Conservation (phyloP, 92 coral and sea anemone species). For the Heteractis magnifica region DNA sequence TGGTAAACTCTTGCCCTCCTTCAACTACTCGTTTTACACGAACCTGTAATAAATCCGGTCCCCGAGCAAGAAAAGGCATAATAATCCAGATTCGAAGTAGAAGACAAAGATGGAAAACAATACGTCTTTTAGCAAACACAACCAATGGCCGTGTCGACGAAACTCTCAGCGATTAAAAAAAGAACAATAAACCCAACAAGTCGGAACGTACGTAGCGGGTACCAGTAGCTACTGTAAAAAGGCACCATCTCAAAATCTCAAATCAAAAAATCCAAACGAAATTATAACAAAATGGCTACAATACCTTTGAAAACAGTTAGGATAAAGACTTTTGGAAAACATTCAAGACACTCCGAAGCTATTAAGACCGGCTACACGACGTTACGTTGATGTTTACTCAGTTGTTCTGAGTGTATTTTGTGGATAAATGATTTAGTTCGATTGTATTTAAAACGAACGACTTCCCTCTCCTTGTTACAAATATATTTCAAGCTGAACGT, state of each 20-base stretch:
- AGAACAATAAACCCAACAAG: constrained; percentile 21
- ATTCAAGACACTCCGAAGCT: not conserved
- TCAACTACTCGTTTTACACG: not conserved
- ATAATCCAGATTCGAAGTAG: not conserved
- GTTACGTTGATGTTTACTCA: not conserved
- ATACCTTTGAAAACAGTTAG: constrained; percentile 33
- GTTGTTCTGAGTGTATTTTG: not conserved
- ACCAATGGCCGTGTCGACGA: not conserved
- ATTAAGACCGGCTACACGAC: not conserved
- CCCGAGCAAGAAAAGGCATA: not conserved
- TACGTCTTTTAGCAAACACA: not conserved
- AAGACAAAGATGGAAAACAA: not conserved
- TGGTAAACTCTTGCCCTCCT: not conserved
- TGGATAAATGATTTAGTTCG: not conserved
- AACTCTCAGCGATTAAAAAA: not conserved
- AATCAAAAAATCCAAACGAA: constrained; percentile 5
- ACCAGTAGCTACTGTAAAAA: constrained; percentile 9
- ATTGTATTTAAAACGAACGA: not conserved
- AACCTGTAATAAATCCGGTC: constrained; percentile 11
- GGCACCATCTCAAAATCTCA: not conserved
- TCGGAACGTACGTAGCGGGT: constrained; percentile 7
- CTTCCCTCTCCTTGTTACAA: not conserved
- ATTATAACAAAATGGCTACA: not conserved
- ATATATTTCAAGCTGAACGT: not conserved
- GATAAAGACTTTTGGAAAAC: not conserved